These are phyloP conservation scores for Coleophora flavipennella DNA, from an alignment of 2,888 invertebrate genomes.

Conservation along the genomic window DNA sequence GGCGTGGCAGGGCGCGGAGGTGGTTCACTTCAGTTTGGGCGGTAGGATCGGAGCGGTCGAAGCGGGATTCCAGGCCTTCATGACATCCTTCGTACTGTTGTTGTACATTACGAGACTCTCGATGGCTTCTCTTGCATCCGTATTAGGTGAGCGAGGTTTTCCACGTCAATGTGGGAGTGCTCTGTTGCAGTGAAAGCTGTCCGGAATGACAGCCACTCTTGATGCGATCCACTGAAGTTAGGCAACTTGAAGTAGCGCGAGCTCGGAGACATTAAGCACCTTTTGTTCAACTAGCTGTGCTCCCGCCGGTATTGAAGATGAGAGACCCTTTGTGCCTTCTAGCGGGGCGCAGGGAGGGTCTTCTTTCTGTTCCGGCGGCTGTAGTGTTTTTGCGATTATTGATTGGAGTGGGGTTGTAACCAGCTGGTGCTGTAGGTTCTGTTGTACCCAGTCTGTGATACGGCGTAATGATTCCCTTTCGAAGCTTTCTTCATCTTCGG, in stretches of 20 bases:
- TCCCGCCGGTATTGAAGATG: too few relatives aligned
- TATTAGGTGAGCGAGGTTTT: constrained; percentile 1
- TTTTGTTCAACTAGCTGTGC: too few relatives aligned
- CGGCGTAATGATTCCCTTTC: too few relatives aligned
- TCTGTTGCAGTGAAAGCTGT: background rate
- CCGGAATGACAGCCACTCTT: background rate
- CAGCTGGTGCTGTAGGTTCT: too few relatives aligned
- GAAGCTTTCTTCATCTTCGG: too few relatives aligned
- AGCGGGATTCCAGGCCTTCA: constrained; percentile 1
- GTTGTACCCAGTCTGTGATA: too few relatives aligned
- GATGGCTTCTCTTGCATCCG: constrained; percentile 1
- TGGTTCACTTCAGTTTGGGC: background rate
- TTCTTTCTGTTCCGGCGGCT: too few relatives aligned
- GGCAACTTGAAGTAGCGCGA: background rate
- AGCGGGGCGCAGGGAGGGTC: too few relatives aligned
- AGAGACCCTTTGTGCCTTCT: too few relatives aligned
- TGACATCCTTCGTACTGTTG: background rate
- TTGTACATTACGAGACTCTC: background rate
- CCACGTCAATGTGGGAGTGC: background rate
- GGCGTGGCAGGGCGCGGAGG: background rate
- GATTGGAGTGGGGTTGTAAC: too few relatives aligned
- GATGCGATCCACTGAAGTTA: background rate
- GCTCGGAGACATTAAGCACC: too few relatives aligned
- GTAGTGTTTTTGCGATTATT: too few relatives aligned
- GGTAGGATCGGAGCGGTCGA: background rate